phyloP scores from a whole-genome alignment of 2,888 invertebrate species.

The Ptilodon capucinus region DNA sequence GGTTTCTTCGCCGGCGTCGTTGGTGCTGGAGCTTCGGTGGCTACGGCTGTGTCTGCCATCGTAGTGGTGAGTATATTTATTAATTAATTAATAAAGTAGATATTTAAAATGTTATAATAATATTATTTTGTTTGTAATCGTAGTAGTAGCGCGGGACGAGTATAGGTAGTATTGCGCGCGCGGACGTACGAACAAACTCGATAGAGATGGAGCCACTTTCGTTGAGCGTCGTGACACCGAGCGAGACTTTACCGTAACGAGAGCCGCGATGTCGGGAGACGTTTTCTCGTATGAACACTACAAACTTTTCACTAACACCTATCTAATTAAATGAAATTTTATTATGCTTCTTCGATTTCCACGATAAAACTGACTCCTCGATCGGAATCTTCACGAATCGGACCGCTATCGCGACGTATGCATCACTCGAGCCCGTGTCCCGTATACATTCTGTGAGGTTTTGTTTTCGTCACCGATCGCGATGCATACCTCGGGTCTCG shows the following conservation, averaged over 20 bases:
- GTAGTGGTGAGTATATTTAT: slow-evolving; percentile 7
- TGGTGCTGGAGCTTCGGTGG: slow-evolving; percentile 44
- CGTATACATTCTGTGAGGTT: not conserved
- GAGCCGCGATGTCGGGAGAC: slow-evolving; percentile 10
- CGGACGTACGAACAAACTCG: not conserved
- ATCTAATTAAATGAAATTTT: slow-evolving; percentile 12
- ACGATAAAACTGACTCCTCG: not conserved
- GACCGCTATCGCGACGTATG: slow-evolving; percentile 5
- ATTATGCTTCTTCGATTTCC: not conserved
- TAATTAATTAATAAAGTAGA: no score
- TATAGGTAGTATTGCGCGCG: no score
- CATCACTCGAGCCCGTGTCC: slow-evolving; percentile 4
- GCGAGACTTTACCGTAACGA: slow-evolving; percentile 7
- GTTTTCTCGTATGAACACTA: slow-evolving; percentile 17
- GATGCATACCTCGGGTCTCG: not conserved
- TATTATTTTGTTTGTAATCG: no score
- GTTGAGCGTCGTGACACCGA: not conserved
- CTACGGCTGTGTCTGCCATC: slow-evolving; percentile 49
- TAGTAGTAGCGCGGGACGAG: not conserved
- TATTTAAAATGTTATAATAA: no score
- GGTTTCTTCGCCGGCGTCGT: slow-evolving; percentile 48
- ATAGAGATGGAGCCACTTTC: not conserved
- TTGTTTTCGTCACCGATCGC: not conserved
- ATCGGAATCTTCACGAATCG: not conserved
- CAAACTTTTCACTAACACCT: slow-evolving; percentile 22